These are phyloP conservation scores for Toxotes jaculatrix DNA, from an alignment of 2,113 vertebrate genomes.

Conservation along the genomic window DNA sequence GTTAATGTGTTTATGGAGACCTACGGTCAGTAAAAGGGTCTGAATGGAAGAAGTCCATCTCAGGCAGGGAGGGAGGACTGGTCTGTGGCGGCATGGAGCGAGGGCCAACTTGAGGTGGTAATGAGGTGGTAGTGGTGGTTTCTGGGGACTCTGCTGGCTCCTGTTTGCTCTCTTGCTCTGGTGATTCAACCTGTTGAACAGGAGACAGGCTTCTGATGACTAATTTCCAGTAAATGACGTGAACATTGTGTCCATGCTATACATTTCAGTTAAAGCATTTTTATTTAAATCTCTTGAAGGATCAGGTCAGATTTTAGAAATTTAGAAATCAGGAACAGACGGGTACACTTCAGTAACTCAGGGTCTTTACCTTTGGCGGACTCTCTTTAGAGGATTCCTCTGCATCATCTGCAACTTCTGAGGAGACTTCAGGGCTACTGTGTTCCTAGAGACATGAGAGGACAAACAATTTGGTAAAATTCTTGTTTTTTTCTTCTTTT, in stretches of 20 bases:
- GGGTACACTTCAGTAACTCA: rapidly evolving
- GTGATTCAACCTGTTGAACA: slow-evolving; percentile 85
- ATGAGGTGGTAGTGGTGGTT: slow-evolving; percentile 70
- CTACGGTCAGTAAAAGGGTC: slow-evolving; percentile 97
- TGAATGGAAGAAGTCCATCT: slow-evolving; percentile 93
- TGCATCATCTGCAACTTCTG: slow-evolving; percentile 56
- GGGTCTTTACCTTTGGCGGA: slow-evolving; percentile 70
- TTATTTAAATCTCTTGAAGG: no score
- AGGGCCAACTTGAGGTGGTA: slow-evolving; percentile 72
- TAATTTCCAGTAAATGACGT: neutral
- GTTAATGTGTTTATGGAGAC: slow-evolving; percentile 59
- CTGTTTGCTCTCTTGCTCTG: slow-evolving; percentile 86
- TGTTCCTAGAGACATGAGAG: slow-evolving; percentile 70
- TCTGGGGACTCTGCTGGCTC: slow-evolving; percentile 77
- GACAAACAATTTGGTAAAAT: neutral
- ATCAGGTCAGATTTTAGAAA: neutral
- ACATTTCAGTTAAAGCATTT: neutral
- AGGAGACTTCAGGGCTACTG: slow-evolving; percentile 47
- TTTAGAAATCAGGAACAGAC: neutral
- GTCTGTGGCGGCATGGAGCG: slow-evolving; percentile 75
- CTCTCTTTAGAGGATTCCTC: slow-evolving; percentile 64
- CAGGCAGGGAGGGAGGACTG: slow-evolving; percentile 83
- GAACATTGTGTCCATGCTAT: neutral
- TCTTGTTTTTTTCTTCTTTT: neutral
- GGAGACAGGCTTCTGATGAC: neutral